Base-by-base conservation (phyloP, 1,140 invertebrate genomes). In the Ostrea denselamellosa region DNA sequence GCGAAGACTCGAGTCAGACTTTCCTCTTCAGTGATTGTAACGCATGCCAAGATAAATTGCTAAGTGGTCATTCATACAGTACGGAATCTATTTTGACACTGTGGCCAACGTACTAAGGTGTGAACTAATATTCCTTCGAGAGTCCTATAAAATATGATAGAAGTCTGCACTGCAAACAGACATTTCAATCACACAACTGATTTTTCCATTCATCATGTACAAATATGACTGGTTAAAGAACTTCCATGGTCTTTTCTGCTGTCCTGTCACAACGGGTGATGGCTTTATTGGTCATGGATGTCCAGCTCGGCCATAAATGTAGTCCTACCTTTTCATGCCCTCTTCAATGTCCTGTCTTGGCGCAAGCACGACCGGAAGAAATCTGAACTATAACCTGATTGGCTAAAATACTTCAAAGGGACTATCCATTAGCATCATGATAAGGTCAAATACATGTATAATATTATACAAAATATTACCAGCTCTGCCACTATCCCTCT, bases 171-270 rank as follows among this genome's bases (percentile, higher is more conserved):
- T 77, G 65, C 28, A 5, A 28, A 77, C 5, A 25, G 28, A 25
- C 68, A 34, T 25, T 25, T 28, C 68, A 25, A n/a, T 77, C 25
- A 5, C 28, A 12, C n/a, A 7, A n/a, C 25, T 34, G 25, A 77
- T 25, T 34, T 77, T 77, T 77, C 68, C 68, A 77, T 77, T 77
- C 25, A 77, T 77, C 12, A 28, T 14, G 25, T 34, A 77, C 68
- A 28, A 34, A 77, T 28, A 77, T 77, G 14, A 28, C 68, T 17
- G 22, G 68, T 25, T 2, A 77, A 28, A 25, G 25, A 77, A 77
- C 68, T 77, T 77, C 68, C 68, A 25, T 77, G 68, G 68, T 77
- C 17, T 77, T 77, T 77, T 58, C 56, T 62, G 17, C 28, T 34
- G 68, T 34, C 68, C 25, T 25, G 25, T 77, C 22, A 77, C 68